Evolutionary conservation across 2,113 vertebrate species (phyloP), one percentile per base, ranked within the genome.

Genomic region (Malurus melanocephalus): DNA sequence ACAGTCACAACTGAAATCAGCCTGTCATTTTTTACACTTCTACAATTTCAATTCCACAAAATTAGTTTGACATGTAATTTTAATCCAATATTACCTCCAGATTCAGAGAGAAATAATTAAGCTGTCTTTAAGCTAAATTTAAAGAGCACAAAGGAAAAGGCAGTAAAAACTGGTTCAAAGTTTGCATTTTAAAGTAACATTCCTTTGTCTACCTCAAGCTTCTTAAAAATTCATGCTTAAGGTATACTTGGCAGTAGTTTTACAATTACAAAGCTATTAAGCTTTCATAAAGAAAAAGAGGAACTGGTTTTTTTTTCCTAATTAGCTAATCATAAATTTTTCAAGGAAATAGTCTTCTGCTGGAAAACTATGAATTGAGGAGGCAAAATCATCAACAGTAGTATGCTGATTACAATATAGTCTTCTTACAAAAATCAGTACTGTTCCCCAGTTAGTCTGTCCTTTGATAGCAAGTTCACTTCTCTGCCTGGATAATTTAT

Each of bases 41-140:
- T 45, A 23, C 40, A 42, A 87, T 81, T 94, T 79, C n/a, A 20
- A 80, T 78, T 82, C 59, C 28, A 28, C 35, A 71, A 61, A 85
- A 83, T 43, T 13, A 30, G 6, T 88, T 84, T 84, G 59, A 81
- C 2, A 1, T 69, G n/a, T 28, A 73, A 62, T 88, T 88, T 78
- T 86, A 90, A 80, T 88, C n/a, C 38, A 61, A 8, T 53, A 81
- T 81, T 87, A 48, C 55, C 30, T 88, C 35, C 56, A 76, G 27
- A 84, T 93, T 76, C 71, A 73, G 75, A 81, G 42, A 71, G 71
- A 93, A 95, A 86, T 66, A 78, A 93, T 87, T 90, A 79, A 85
- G 59, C 17, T 91, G 56, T 87, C 80, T 88, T 91, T 80, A 90
- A 93, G 59, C 43, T 92, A 79, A 75, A 90, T 89, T 91, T 84